Evolutionary conservation across 2,797 vertebrate genomes (phyloP).

Genomic region (Carcharodon carcharias): DNA sequence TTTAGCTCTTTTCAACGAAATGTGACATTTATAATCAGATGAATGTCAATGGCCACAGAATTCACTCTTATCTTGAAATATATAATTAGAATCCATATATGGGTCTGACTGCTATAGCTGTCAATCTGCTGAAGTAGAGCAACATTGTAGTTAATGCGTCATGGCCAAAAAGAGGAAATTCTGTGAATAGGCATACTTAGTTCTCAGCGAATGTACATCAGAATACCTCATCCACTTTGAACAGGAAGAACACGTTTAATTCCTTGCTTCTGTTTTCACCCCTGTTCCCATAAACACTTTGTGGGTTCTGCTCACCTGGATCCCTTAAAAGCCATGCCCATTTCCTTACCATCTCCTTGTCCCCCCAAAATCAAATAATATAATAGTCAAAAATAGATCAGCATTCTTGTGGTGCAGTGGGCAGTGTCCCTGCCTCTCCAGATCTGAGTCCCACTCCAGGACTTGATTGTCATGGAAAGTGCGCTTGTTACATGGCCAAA

Average conservation of each 20-base stretch:
- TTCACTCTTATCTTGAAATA: constrained; percentile 1
- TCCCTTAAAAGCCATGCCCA: not conserved
- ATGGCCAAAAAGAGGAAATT: not conserved
- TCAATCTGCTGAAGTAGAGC: not conserved
- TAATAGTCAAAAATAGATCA: not conserved
- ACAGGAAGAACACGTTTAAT: not conserved
- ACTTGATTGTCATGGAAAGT: not conserved
- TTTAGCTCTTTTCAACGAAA: constrained; percentile 16
- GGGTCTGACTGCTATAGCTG: not conserved
- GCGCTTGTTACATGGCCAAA: not conserved
- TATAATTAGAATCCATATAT: constrained; percentile 11
- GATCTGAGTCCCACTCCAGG: not conserved
- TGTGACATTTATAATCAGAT: constrained; percentile 26
- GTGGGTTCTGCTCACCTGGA: not conserved
- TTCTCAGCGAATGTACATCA: too few species aligned
- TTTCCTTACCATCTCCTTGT: not conserved
- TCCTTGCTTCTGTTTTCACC: not conserved
- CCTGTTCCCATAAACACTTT: not conserved
- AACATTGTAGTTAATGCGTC: not conserved
- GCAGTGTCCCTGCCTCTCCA: not conserved
- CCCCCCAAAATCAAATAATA: not conserved
- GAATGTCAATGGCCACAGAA: not conserved
- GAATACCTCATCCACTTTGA: not conserved
- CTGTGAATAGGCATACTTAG: not conserved
- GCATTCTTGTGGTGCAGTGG: not conserved